phyloP scores from a whole-genome alignment of 35 echinoderm and acorn worm genomes.

The Strongylocentrotus purpuratus region DNA sequence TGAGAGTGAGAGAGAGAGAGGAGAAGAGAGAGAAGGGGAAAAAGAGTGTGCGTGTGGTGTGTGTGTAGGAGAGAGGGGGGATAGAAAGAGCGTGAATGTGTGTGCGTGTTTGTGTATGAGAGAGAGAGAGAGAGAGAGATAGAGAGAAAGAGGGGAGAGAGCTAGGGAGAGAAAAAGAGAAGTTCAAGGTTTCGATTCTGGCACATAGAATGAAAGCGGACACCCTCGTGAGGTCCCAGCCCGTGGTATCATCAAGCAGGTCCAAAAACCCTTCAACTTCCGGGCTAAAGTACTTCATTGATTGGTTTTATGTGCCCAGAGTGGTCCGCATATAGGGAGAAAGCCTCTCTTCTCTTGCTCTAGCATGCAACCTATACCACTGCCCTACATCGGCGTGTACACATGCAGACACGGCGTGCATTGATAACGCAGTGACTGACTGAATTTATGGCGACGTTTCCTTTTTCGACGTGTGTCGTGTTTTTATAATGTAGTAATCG shows the following conservation, averaged over 20 bases:
- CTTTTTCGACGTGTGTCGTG: background rate
- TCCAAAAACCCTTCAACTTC: constrained; percentile 37
- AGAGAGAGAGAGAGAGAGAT: background rate
- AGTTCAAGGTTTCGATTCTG: constrained; percentile 2
- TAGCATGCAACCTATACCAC: background rate
- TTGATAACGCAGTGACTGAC: background rate
- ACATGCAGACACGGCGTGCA: background rate
- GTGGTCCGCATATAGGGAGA: constrained; percentile 18
- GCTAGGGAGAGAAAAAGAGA: background rate
- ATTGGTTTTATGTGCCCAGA: constrained; percentile 31
- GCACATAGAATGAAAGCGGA: background rate
- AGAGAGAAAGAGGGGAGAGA: background rate
- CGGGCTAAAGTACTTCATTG: constrained; percentile 43
- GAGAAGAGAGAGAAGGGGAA: background rate
- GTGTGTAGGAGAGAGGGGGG: background rate
- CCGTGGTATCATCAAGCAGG: background rate
- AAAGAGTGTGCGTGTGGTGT: background rate
- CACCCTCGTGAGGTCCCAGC: background rate
- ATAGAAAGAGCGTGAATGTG: background rate
- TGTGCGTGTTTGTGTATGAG: background rate
- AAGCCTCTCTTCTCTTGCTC: background rate
- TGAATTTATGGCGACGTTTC: constrained; percentile 2
- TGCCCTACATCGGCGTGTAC: background rate
- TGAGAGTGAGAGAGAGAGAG: background rate
- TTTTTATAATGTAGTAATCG: background rate